These are phyloP conservation scores for Anadara kagoshimensis DNA, from an alignment of 1,140 invertebrate species.

Conservation along the genomic window DNA sequence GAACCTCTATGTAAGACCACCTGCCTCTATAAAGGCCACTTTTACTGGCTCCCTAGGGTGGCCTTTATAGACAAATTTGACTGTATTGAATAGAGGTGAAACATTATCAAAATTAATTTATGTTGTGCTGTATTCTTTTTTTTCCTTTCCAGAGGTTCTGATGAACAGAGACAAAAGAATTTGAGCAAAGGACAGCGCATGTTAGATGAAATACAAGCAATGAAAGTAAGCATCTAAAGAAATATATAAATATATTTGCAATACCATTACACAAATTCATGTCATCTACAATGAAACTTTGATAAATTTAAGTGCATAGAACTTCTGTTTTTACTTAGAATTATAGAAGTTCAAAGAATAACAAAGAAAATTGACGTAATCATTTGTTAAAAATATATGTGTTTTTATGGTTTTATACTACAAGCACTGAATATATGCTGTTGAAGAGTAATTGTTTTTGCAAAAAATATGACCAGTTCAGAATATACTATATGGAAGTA, in stretches of 20 bases:
- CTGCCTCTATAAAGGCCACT: too few species aligned
- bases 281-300: neutral
- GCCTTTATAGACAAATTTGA: too few species aligned
- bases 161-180: slow-evolving; percentile 48
- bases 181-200: slow-evolving; percentile 48
- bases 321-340: too few species aligned
- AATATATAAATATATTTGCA: too few species aligned
- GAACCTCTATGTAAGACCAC: too few species aligned
- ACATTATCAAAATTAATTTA: neutral
- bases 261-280: neutral
- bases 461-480: too few species aligned
- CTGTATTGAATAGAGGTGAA: too few species aligned
- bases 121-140: neutral
- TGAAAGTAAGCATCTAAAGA: slow-evolving; percentile 55
- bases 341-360: too few species aligned
- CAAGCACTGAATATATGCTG: neutral
- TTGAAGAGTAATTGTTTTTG: neutral
- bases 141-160: slow-evolving; percentile 45
- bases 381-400: too few species aligned
- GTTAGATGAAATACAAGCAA: slow-evolving; percentile 48
- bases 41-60: too few species aligned
- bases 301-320: neutral
- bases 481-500: neutral
- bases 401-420: neutral
- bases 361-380: too few species aligned